Evolutionary conservation across 1,140 invertebrate genomes (phyloP), one percentile per base, ranked within the genome.

Genomic region (Zaprionus davidi): DNA sequence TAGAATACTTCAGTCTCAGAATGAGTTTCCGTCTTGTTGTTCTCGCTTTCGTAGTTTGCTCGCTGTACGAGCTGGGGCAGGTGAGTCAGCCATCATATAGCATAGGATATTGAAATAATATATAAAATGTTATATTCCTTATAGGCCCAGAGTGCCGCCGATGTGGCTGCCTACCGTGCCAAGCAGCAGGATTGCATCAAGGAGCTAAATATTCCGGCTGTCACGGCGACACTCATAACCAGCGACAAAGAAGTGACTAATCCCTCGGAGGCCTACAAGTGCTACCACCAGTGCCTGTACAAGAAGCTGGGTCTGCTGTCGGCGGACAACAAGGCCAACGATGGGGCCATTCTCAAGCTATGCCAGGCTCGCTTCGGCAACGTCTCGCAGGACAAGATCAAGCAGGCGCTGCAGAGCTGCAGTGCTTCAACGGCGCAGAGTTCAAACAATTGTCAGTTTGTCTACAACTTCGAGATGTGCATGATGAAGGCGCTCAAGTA

Each of bases 211-310:
- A 67, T 90, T 28, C 55, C 66, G 0, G 72, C 59, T 1, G 53
- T 26, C 1, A 86, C 82, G 17, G 85, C 70, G 3, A 26, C 55
- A 0, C 53, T 62, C 17, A 65, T 90, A 9, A n/a, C 31, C 17
- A 60, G 44, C 12, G 68, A 90, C 22, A 90, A 85, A 51, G 62
- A 59, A 11, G 82, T 90, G 20, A 1, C 65, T 9, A 85, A 78
- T 76, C 70, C 76, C 11, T 79, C 82, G 15, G 72, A 79, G 58
- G 41, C 67, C 5, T 76, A 71, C 28, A 90, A 90, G 34, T 90
- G 85, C 58, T 90, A 62, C 15, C 82, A 90, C n/a, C 79, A 44
- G 12, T 90, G 85, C 15, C 55, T 90, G n/a, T 90, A 90, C 49
- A 75, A 90, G 56, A 90, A 85, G 17, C 11, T 90, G 71, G 82